Base-by-base conservation (phyloP, 2,888 invertebrate genomes). In the Terebella lapidaria region DNA sequence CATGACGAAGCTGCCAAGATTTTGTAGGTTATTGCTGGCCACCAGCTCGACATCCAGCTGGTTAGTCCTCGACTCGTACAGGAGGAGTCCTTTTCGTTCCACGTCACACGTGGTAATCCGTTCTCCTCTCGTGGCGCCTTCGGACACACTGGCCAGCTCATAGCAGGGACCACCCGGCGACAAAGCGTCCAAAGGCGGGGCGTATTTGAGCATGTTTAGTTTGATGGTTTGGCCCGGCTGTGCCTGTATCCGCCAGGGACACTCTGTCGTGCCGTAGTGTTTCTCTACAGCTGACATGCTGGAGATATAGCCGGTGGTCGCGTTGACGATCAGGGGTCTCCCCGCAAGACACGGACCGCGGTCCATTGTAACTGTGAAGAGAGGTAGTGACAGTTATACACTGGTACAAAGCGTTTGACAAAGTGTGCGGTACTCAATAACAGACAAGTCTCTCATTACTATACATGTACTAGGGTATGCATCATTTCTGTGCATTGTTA, bases 1-100 rank as follows among this genome's bases (percentile, higher is more conserved):
- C 22, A 55, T 20, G 35, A 55, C 4, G 35, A 55, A 55, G 5
- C 25, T 55, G 3, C 55, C 55, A 2, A 55, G n/a, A 15, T 10
- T 35, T 35, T 10, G n/a, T n/a, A 35, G n/a, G n/a, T 10, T 35
- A n/a, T 10, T n/a, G 42, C 10, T n/a, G 42, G 10, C 42, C 10
- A 35, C 42, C 42, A 35, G 10, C 42, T 35, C 10, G 10, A 35
- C n/a, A 15, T 35, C n/a, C 10, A 35, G 10, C 42, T 35, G 10
- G 10, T 35, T n/a, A 35, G 10, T n/a, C n/a, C n/a, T 35, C 10
- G 42, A 35, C 42, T 35, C 42, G 42, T 35, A 35, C 42, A 35
- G 42, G 42, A 35, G 10, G 10, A 35, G 10, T 10, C 42, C 42
- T n/a, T n/a, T 10, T 35, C n/a, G 10, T n/a, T 35, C 42, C n/a